Evolutionary conservation across 2,888 invertebrate genomes (phyloP).

Genomic region (Drosophila kuntzei): DNA sequence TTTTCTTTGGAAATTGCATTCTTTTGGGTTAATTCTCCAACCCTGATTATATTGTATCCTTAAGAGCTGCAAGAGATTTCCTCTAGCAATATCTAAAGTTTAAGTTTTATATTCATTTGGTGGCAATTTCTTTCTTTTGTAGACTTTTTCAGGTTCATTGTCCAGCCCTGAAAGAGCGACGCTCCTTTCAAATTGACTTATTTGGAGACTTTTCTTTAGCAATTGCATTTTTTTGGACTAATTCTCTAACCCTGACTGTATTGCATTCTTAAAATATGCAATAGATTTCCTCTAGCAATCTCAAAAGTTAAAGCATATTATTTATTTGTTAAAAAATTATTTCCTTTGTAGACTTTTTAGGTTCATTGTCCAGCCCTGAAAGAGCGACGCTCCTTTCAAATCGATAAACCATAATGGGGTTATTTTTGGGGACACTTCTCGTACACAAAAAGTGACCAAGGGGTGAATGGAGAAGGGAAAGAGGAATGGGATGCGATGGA

Average conservation of each 20-base stretch:
- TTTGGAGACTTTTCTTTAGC: conserved; percentile 24
- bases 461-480: neutral
- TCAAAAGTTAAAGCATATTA: no score
- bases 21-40: no score
- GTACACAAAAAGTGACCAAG: conserved; percentile 32
- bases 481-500: conserved; percentile 14
- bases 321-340: no score
- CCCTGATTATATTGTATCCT: no score
- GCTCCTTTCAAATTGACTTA: conserved; percentile 42
- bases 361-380: conserved; percentile 25
- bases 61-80: no score
- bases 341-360: neutral
- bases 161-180: conserved; percentile 15
- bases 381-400: conserved; percentile 24
- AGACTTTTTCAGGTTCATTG: neutral
- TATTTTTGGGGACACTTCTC: conserved; percentile 38
- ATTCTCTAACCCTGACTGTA: no score
- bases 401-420: conserved; percentile 38
- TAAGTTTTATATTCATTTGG: neutral
- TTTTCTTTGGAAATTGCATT: no score
- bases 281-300: no score
- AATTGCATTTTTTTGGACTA: no score
- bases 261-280: no score
- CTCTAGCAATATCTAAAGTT: neutral
- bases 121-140: no score